phyloP scores from a whole-genome alignment of 92 coral and sea anemone species.

The Epizoanthus ramosus region DNA sequence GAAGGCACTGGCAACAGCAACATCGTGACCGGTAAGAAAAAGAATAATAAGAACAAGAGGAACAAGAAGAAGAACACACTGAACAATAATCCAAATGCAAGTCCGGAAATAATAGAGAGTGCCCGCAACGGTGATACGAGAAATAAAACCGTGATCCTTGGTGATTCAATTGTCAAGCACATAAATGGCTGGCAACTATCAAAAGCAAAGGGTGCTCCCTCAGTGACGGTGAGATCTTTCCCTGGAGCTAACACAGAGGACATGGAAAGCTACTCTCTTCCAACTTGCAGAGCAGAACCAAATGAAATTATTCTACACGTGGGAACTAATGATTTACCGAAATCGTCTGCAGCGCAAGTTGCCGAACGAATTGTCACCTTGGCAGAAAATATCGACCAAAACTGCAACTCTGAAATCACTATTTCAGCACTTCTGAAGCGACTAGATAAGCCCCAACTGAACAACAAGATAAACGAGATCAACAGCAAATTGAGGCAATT shows the following conservation, averaged over 20 bases:
- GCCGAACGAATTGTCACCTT: slow-evolving; percentile 20
- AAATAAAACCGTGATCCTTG: slow-evolving; percentile 7
- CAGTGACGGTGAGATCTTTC: slow-evolving; percentile 42
- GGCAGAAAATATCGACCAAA: slow-evolving; percentile 36
- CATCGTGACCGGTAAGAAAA: too few species aligned
- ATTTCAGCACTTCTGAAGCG: slow-evolving; percentile 18
- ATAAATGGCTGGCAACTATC: slow-evolving; percentile 46
- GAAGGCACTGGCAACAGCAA: not conserved
- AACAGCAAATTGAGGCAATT: slow-evolving; percentile 13
- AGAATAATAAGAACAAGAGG: too few species aligned
- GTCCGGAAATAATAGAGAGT: too few species aligned
- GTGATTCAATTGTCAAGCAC: slow-evolving; percentile 28
- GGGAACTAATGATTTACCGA: slow-evolving; percentile 40
- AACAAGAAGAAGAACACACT: too few species aligned
- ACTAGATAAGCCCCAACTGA: slow-evolving; percentile 7
- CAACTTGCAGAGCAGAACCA: slow-evolving; percentile 36
- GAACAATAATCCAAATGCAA: too few species aligned
- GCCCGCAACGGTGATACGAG: not conserved
- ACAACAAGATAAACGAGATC: slow-evolving; percentile 16
- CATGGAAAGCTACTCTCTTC: slow-evolving; percentile 37
- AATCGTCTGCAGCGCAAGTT: not conserved
- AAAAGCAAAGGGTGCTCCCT: slow-evolving; percentile 7
- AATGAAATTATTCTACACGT: slow-evolving; percentile 39
- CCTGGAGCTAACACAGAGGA: slow-evolving; percentile 46
- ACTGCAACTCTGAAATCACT: slow-evolving; percentile 9